Evolutionary conservation across 2,113 vertebrate genomes (phyloP), one percentile per base, ranked within the genome.

Genomic region (Rhynchopsitta pachyrhyncha): DNA sequence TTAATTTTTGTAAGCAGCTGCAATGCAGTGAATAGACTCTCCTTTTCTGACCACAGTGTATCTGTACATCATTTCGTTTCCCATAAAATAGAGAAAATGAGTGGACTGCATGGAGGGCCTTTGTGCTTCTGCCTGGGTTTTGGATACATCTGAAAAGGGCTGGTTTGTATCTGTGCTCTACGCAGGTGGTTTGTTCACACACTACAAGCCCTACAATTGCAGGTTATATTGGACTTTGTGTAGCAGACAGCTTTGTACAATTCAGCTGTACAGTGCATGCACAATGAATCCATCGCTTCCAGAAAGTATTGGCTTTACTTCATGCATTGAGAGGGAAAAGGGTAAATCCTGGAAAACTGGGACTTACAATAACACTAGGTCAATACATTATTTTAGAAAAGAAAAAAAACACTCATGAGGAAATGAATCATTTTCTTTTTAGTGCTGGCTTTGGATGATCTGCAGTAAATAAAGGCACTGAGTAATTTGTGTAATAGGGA

Each of bases 351-450:
- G 50, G 50, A 70, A 74, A 92, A 77, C 13, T 22, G 41, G 33
- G 46, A 67, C 9, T 13, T 67, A 7, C 52, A 33, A 37, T 33
- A 52, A 9, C 9, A 33, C 20, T 75, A 29, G 18, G 37, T 81
- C n/a, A 60, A 86, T 62, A 28, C 8, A 35, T 80, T 92, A 83
- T 90, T 86, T 52, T 57, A 94, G 69, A 15, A 29, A 82, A 87
- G 47, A 69, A 80, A n/a, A 11, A 2, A 66, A 77, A 6, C 27
- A 22, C 39, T 71, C 25, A 41, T 66, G 66, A 89, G 78, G 84
- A 96, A 95, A 91, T 83, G 10, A 96, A 86, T 74, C 80, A 76
- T 89, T 95, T 89, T 89, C 19, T 69, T 10, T 95, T 89, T 95
- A 62, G 52, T 62, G 44, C 66, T 89, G 74, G 24, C 70, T 87